Conservation (phyloP, 2,888 invertebrate genomes). For the Adelognathus sp. region DNA sequence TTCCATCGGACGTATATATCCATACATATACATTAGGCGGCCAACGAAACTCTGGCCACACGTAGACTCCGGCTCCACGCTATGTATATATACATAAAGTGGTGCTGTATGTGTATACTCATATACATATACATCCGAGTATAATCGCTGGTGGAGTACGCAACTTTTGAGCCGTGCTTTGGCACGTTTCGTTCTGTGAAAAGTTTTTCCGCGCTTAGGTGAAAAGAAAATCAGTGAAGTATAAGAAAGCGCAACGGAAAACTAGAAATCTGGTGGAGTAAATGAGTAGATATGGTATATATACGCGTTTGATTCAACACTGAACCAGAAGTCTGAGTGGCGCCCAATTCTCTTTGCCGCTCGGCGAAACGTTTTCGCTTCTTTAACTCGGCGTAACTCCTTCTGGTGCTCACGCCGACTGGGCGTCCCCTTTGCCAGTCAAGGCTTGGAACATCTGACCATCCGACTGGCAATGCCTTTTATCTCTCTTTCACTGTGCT, state of each 20-base stretch:
- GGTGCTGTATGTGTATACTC: too few relatives aligned
- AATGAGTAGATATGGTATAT: constrained; percentile 5
- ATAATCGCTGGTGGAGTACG: neutral
- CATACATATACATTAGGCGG: neutral
- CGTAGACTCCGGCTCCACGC: neutral
- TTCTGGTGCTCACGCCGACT: constrained; percentile 46
- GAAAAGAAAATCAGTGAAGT: neutral
- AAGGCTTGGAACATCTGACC: constrained; percentile 57
- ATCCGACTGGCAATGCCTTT: constrained; percentile 55
- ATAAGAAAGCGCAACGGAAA: constrained; percentile 11
- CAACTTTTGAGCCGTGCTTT: neutral
- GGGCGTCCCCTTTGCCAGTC: constrained; percentile 31
- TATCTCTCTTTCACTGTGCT: constrained; percentile 43
- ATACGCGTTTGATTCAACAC: constrained; percentile 26
- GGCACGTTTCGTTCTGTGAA: neutral
- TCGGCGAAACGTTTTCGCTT: constrained; percentile 43
- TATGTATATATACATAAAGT: neutral
- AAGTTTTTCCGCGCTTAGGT: neutral
- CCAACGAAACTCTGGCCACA: constrained; percentile 22
- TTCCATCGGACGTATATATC: constrained; percentile 8
- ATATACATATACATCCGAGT: too few relatives aligned
- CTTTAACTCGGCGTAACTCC: constrained; percentile 53
- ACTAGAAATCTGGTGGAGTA: constrained; percentile 16
- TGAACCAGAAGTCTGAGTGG: constrained; percentile 42
- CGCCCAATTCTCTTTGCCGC: constrained; percentile 40